These are phyloP conservation scores for Smutsia gigantea DNA, from an alignment of 2,797 vertebrate genomes.

Conservation along the genomic window DNA sequence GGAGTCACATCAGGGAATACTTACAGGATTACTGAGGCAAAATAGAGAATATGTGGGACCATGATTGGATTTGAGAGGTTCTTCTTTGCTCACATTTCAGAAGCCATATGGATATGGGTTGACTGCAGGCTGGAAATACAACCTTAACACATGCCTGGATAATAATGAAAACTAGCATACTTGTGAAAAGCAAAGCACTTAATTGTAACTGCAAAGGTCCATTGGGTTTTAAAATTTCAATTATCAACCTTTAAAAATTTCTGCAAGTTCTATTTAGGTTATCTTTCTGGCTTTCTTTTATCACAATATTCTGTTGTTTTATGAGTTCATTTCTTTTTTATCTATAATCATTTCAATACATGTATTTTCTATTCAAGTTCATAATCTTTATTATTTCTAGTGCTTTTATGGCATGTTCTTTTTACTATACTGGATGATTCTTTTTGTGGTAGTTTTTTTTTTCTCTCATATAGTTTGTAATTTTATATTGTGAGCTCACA, in stretches of 20 bases:
- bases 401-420: rapidly evolving
- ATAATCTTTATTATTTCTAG: background rate
- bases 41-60: background rate
- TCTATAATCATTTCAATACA: no score
- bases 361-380: background rate
- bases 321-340: background rate
- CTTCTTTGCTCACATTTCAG: background rate
- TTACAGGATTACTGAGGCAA: rapidly evolving
- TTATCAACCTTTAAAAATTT: background rate
- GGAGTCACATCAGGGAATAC: background rate
- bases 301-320: background rate
- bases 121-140: no score
- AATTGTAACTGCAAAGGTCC: background rate
- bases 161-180: background rate
- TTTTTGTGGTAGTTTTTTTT: no score
- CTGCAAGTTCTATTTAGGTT: background rate
- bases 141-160: background rate
- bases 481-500: background rate
- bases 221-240: background rate
- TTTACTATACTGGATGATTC: background rate
- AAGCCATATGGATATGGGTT: background rate
- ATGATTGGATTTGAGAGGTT: background rate
- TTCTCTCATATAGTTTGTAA: background rate
- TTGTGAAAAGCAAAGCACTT: background rate
- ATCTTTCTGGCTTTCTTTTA: background rate